Base-by-base conservation (phyloP, 2,888 invertebrate species). In the Hetaerina titia region DNA sequence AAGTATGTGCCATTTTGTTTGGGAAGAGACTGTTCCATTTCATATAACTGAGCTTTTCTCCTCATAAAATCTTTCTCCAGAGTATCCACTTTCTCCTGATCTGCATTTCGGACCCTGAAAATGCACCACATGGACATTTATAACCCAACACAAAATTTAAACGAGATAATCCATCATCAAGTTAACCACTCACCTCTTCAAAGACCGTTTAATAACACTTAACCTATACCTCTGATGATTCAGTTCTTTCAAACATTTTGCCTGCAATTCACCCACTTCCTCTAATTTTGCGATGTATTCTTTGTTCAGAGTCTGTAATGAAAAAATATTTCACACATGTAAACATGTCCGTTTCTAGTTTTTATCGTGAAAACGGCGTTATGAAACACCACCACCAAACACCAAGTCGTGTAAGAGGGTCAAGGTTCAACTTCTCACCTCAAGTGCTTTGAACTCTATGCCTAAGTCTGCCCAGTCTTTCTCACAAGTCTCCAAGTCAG, bases 11-110 rank as follows among this genome's bases (percentile, higher is more conserved):
- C 99, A 97, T 99, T 97, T 96, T 98, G 98, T 96, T 99, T 99
- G 22, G 99, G 99, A 96, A 99, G 97, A 45, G 98, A 98, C 96
- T 99, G 98, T 96, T 99, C 99, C 96, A 99, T 98, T 96, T 99
- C 99, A 96, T 98, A 98, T 94, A 99, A 97, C 96, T 99, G 98
- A 74, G 98, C 98, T 97, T 98, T 98, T 96, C 99, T 97, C 96
- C 98, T 98, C 96, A 98, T 97, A 96, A 99, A 98, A 96, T 98
- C 98, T 96, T 98, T 98, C 96, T 98, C 98, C 95, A 99, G 96
- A 56, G 97, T 96, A 95, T 96, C 96, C 15, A 97, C 69, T 74
- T 69, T 95, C 58, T 96, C 97, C 97, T 98, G 97, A 74, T 96
- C 96, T 60, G 96, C 96, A 95, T 96, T 96, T n/a, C 96, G 96